Percentiles rank a stretch among this genome's conserved stretches.
phyloP scores from a whole-genome alignment of 2,888 invertebrate genomes.

The Biston betularia region DNA sequence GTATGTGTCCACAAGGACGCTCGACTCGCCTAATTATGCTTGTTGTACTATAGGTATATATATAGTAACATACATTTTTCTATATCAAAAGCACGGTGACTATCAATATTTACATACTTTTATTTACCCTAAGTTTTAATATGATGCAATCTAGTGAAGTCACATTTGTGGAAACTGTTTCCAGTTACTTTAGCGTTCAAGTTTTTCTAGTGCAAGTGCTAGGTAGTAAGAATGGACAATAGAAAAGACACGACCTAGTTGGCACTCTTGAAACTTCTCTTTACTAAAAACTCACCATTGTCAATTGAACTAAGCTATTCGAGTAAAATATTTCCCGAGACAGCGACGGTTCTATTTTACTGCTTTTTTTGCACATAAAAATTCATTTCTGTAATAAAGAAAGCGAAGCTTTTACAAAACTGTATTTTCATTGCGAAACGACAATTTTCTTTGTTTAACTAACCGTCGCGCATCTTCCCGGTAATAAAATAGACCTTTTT shows the following conservation, averaged over 20 bases:
- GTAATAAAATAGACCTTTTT: constrained; percentile 75
- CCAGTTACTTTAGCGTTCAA: not conserved
- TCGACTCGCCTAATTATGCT: no score
- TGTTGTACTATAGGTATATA: no score
- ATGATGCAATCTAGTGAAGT: not conserved
- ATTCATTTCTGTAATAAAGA: constrained; percentile 57
- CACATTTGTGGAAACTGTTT: not conserved
- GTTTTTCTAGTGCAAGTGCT: constrained; percentile 7
- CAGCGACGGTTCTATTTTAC: constrained; percentile 46
- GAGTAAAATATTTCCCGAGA: constrained; percentile 52
- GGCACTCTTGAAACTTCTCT: constrained; percentile 33
- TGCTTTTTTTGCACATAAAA: constrained; percentile 46
- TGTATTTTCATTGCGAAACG: constrained; percentile 69
- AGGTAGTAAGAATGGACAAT: constrained; percentile 17
- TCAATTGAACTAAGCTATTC: constrained; percentile 53
- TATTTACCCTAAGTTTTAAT: not conserved
- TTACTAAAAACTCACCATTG: constrained; percentile 44
- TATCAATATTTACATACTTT: no score
- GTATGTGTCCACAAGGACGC: no score
- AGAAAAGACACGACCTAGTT: constrained; percentile 30
- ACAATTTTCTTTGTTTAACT: constrained; percentile 77
- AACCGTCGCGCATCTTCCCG: constrained; percentile 67
- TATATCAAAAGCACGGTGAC: no score
- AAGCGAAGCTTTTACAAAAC: constrained; percentile 53
- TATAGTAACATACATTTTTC: no score